Evolutionary conservation across 2,888 invertebrate species (phyloP), one percentile per base, ranked within the genome.

Genomic region (Ochropleura leucogaster): DNA sequence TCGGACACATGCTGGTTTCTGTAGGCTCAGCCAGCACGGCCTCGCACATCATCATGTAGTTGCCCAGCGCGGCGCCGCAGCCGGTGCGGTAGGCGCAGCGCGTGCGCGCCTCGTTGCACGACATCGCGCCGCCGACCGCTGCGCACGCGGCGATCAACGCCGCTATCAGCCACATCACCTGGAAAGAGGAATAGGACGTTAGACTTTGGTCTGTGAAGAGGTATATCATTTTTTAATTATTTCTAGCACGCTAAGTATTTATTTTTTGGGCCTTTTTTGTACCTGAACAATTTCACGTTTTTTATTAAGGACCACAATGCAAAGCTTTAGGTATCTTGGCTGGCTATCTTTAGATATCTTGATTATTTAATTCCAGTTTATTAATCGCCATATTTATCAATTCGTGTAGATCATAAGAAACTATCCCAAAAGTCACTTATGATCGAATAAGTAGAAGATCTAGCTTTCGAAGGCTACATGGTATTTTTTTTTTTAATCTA

Each of bases 51-150:
- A 97, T 93, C 93, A 98, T 96, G 95, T 98, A 98, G 93, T 98
- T 98, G 92, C 97, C 97, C 74, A 98, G 97, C 16, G 98, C 98
- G 89, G 97, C 97, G 57, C 98, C 98, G 92, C 98, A 98, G 82
- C 98, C 98, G 49, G 97, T 97, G 83, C 98, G 97, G 92, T 97
- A 98, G 16, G 98, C 97, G 94, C 98, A 98, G 89, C 97, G 97
- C 85, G 97, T 94, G 78, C 97, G 97, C 47, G 98, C 98, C 87
- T 97, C 97, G 85, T 97, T 97, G 93, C 98, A 98, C 71, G 93
- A 90, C 87, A 92, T 91, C 64, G 93, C 90, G 90, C 94, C 95
- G 75, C 88, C 80, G 60, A 84, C 89, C 84, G 91, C 92, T 70
- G 91, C 91, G 78, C 88, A 89, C 84, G 91, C 91, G 83, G 91